A percentile compares a stretch with the other conserved stretches of the same genome.
phyloP scores from a whole-genome alignment of 53 echinoderm and acorn worm species.

The Antedon mediterranea region DNA sequence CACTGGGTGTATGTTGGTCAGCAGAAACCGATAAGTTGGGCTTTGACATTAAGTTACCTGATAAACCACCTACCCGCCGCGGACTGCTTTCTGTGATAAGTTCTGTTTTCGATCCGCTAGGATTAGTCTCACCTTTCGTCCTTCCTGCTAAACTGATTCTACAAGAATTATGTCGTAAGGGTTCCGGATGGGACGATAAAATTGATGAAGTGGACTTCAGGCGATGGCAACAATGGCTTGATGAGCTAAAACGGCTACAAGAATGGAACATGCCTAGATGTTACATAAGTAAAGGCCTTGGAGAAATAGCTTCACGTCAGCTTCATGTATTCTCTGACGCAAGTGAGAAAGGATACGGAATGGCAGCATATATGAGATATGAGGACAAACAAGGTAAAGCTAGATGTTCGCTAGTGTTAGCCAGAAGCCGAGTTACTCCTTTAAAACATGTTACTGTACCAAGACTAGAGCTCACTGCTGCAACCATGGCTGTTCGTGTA shows the following conservation, averaged over 20 bases:
- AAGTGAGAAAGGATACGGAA: conserved; percentile 27
- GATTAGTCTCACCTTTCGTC: conserved; percentile 8
- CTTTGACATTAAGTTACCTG: conserved; percentile 4
- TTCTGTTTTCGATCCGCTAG: conserved; percentile 18
- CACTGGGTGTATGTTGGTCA: conserved; percentile 18
- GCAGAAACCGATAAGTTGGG: conserved; percentile 4
- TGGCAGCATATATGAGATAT: conserved; percentile 23
- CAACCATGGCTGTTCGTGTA: conserved; percentile 3
- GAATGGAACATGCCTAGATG: conserved; percentile 20
- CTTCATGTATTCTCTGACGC: conserved; percentile 30
- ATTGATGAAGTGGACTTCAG: background rate
- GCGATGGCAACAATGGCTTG: conserved; percentile 24
- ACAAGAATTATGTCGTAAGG: conserved; percentile 6
- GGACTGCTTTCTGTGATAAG: conserved; percentile 15
- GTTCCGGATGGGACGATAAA: conserved; percentile 6
- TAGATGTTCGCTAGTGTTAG: conserved; percentile 20
- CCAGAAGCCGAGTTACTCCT: conserved; percentile 23
- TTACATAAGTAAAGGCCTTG: conserved; percentile 3
- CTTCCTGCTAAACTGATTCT: conserved; percentile 5
- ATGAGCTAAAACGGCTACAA: conserved; percentile 16
- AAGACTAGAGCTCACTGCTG: conserved; percentile 20
- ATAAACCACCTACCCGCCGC: conserved; percentile 1
- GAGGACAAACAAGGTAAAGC: conserved; percentile 4
- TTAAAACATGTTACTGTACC: conserved; percentile 24
- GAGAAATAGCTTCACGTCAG: conserved; percentile 11